Evolutionary conservation across 2,113 vertebrate species (phyloP).

Genomic region (Poecile atricapillus): DNA sequence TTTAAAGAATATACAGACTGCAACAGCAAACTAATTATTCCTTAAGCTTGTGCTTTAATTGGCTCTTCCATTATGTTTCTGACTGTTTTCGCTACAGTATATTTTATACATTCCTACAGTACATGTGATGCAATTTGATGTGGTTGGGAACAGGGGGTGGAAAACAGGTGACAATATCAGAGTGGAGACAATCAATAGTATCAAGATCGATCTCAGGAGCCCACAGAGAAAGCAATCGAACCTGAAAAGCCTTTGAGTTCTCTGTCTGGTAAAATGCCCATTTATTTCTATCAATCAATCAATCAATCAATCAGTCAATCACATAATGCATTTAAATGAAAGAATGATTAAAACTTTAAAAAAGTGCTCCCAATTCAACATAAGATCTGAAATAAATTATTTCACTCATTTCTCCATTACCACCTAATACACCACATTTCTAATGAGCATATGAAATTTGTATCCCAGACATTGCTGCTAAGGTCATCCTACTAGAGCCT

Average conservation of each 20-base stretch:
- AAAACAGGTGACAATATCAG: not conserved
- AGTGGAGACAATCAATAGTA: not conserved
- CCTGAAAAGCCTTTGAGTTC: not conserved
- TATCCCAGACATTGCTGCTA: not conserved
- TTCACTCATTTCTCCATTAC: not conserved
- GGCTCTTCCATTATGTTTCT: not conserved
- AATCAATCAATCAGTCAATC: not conserved
- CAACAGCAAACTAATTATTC: not conserved
- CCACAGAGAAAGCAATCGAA: not conserved
- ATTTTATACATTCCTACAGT: not conserved
- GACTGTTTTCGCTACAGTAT: not conserved
- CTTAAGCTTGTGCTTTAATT: not conserved
- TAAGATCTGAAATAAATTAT: not conserved
- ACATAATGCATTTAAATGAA: not conserved
- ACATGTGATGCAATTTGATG: not conserved
- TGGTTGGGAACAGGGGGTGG: accelerated
- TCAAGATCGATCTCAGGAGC: not conserved
- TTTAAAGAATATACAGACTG: not conserved
- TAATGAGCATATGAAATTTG: not conserved
- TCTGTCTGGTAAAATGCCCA: not conserved
- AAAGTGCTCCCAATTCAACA: not conserved
- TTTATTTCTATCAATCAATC: not conserved
- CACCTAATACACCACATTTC: not conserved
- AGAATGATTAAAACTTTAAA: not conserved
- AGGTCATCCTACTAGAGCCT: not conserved